Percentiles rank a stretch among this genome's conserved stretches.
These are phyloP conservation scores for Salarias fasciatus DNA, from an alignment of 2,797 vertebrate genomes.

Conservation along the genomic window DNA sequence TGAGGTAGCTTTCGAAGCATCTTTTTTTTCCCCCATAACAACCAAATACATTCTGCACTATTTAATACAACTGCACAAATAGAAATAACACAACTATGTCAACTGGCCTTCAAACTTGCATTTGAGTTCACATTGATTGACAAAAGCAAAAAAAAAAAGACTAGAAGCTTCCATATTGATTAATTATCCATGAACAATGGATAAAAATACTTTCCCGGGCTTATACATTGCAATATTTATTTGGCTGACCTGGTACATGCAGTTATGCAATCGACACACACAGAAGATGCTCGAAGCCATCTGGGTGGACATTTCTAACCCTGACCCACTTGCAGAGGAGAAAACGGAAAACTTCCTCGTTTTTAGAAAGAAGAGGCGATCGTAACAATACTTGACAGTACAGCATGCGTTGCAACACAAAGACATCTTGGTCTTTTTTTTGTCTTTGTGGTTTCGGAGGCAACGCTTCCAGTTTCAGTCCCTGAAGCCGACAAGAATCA, in stretches of 20 bases:
- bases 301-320: conserved; percentile 48
- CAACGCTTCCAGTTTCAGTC: conserved; percentile 32
- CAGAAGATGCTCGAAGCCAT: conserved; percentile 52
- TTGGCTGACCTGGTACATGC: conserved; percentile 47
- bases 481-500: conserved; percentile 33
- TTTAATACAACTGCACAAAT: background rate
- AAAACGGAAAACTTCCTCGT: conserved; percentile 11
- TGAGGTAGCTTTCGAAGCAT: too few relatives aligned
- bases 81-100: background rate
- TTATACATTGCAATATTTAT: conserved; percentile 73
- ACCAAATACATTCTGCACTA: too few relatives aligned
- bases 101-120: too few relatives aligned
- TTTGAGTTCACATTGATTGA: background rate
- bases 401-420: background rate
- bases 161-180: conserved; percentile 38
- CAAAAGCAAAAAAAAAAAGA: conserved; percentile 9
- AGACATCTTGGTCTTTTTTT: conserved; percentile 18
- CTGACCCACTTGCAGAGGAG: conserved; percentile 53
- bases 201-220: conserved; percentile 67
- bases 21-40: too few relatives aligned
- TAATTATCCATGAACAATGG: conserved; percentile 68
- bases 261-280: conserved; percentile 73
- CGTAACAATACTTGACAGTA: background rate
- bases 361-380: conserved; percentile 4
- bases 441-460: conserved; percentile 29